Evolutionary conservation across 2,888 invertebrate species (phyloP), one percentile per base, ranked within the genome.

Genomic region (Monoplex corrugatus): DNA sequence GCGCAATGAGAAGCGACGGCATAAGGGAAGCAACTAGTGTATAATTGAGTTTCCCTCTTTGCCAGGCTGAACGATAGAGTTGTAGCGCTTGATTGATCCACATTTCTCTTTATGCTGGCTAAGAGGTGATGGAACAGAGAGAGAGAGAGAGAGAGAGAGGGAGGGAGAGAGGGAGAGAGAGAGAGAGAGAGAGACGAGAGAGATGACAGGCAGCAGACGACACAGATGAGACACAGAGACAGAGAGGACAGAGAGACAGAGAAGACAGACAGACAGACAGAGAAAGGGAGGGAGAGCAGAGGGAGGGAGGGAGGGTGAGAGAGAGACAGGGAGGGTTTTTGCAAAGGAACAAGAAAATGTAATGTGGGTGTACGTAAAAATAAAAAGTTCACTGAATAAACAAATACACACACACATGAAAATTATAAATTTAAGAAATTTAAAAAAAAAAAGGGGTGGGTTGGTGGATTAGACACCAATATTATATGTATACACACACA

Each of bases 81-180:
- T 35, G 38, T 82, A 35, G 28, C 82, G 16, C 5, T 28, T 28
- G 28, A 23, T 28, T 35, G 43, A 43, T 10, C 13, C 16, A 13
- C n/a, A 43, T 40, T 35, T 40, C 82, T 13, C 43, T 13, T 13
- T 28, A 28, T 13, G 28, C 35, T 10, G 38, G 28, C 19, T 40
- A 13, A 10, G 57, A 45, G n/a, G n/a, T 8, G 28, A 28, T 45
- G 13, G 50, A 78, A 78, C 19, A 68, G 88, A 45, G 40, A 88
- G 89, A 45, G 10, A 44, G 89, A n/a, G 10, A 45, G 72, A 19
- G 44, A 45, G 85, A 38, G 43, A 35, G 86, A 35, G 32, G 44
- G 86, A 45, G 35, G 72, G 85, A 84, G 45, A 89, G 86, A 85
- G 38, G 86, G 89, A 86, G 50, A 85, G 82, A 45, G 63, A 50